Evolutionary conservation across 2,113 vertebrate genomes (phyloP), one percentile per base, ranked within the genome.

Genomic region (Crocuta crocuta): DNA sequence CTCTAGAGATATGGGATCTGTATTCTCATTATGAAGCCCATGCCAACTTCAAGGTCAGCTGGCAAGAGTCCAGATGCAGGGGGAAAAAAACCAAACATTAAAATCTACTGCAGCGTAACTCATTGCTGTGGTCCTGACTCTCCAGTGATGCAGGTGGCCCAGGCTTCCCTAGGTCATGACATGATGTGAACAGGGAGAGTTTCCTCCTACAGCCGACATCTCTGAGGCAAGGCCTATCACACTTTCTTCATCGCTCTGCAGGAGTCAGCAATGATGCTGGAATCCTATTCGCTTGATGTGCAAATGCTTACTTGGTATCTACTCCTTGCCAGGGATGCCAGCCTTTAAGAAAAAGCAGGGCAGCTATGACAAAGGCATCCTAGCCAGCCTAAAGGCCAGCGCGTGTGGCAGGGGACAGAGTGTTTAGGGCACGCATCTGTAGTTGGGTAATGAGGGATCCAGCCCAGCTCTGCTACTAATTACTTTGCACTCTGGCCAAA

Each of bases 171-270:
- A 45, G 35, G 31, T 12, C 68, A 19, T 4, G 17, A 16, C 15
- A 1, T 19, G 2, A 4, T 7, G 15, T 4, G 39, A 55, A 4
- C 50, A 58, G 1, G 5, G 48, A 19, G 15, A 31, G 35, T 4
- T n/a, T n/a, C 73, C 39, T 65, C 13, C 19, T 11, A 31, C 4
- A 7, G 45, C 76, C 17, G 0, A 7, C 0, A 4, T 31, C 17
- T 10, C 61, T 1, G 2, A 10, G 4, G 7, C 3, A 23, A 23
- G 33, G 24, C 61, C 3, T 10, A 53, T 24, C 3, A 1, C 4
- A 5, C 76, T 39, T 26, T 24, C 55, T 61, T 78, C 43, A 17
- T 10, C 10, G 39, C n/a, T 48, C 5, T 16, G 39, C 12, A 15
- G 21, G 19, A 48, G 71, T 26, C 17, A 26, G 55, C 21, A 17